phyloP scores from a whole-genome alignment of 2,797 vertebrate genomes.

The Micropoecilia bifurca region DNA sequence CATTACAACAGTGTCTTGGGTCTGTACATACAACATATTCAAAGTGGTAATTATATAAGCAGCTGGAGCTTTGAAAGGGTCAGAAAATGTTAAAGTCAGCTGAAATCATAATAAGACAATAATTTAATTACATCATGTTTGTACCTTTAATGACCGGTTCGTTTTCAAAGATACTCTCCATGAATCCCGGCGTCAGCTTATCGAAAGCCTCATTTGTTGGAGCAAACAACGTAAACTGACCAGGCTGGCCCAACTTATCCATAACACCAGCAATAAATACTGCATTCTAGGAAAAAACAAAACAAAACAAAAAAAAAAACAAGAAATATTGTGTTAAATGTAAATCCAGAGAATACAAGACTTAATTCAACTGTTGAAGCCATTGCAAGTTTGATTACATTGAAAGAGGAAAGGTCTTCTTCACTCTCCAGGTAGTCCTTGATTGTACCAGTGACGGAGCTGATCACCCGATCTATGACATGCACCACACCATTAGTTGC shows the following conservation, averaged over 20 bases:
- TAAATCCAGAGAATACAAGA: neutral
- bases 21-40: neutral
- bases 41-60: neutral
- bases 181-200: slow-evolving; percentile 78
- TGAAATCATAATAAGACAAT: neutral
- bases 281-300: slow-evolving; percentile 75
- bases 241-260: slow-evolving; percentile 84
- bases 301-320: neutral
- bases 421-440: slow-evolving; percentile 83
- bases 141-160: slow-evolving; percentile 88
- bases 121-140: slow-evolving; percentile 2
- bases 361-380: neutral
- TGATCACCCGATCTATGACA: slow-evolving; percentile 91
- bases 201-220: slow-evolving; percentile 93
- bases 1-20: neutral
- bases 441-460: slow-evolving; percentile 84
- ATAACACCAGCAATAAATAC: slow-evolving; percentile 82
- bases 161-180: slow-evolving; percentile 88
- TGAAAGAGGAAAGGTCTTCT: slow-evolving; percentile 87
- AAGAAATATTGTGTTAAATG: neutral
- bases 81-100: neutral
- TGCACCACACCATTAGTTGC: slow-evolving; percentile 97
- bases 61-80: neutral
- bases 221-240: slow-evolving; percentile 93
- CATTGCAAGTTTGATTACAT: slow-evolving; percentile 73